Conservation (phyloP, 1,140 invertebrate genomes). For the Zophobas morio region DNA sequence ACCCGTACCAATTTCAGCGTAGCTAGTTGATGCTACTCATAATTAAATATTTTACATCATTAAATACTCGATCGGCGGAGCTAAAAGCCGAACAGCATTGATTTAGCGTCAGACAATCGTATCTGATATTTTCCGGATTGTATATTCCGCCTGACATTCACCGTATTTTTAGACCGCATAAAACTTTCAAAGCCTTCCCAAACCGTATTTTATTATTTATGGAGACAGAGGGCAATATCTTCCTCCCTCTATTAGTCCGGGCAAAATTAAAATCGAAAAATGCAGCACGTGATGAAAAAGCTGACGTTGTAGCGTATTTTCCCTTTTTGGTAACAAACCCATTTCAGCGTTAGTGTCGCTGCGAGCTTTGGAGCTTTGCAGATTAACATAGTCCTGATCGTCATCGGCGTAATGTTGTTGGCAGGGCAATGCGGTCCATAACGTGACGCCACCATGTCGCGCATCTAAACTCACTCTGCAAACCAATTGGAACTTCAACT, state of each 20-base stretch:
- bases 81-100: background rate
- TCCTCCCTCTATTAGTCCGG: constrained; percentile 13
- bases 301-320: background rate
- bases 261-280: constrained; percentile 29
- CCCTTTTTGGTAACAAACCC: background rate
- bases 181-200: constrained; percentile 32
- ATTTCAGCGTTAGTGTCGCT: background rate
- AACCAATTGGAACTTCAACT: constrained; percentile 39
- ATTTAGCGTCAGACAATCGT: constrained; percentile 19
- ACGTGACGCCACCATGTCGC: constrained; percentile 34
- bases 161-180: constrained; percentile 35
- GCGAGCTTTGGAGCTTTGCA: constrained; percentile 21
- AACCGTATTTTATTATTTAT: constrained; percentile 43
- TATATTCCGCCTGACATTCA: constrained; percentile 38
- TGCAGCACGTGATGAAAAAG: background rate
- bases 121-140: constrained; percentile 16
- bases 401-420: constrained; percentile 15
- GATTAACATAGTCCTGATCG: constrained; percentile 28
- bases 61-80: too few relatives aligned
- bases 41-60: too few relatives aligned
- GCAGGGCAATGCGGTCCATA: constrained; percentile 38
- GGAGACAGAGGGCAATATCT: constrained; percentile 35
- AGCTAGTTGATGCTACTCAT: too few relatives aligned
- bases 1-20: too few relatives aligned
- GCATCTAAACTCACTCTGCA: constrained; percentile 24